Base-by-base conservation (phyloP, 2,888 invertebrate species). In the Trichopria drosophilae region DNA sequence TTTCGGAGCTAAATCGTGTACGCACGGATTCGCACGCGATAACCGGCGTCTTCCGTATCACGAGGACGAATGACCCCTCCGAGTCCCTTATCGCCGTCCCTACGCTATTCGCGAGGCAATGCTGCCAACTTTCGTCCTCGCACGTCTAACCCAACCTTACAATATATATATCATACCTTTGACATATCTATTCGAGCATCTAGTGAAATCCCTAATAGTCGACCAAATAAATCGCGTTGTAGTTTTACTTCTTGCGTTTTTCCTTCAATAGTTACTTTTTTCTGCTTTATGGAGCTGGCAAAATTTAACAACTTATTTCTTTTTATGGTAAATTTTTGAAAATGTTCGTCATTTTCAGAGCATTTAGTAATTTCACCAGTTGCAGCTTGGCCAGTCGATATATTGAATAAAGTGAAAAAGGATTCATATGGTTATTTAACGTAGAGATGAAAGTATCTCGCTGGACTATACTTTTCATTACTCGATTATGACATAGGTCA, bases 151-250 rank as follows among this genome's bases (percentile, higher is more conserved):
- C n/a, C n/a, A n/a, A n/a, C n/a, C n/a, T n/a, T n/a, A n/a, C n/a
- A n/a, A n/a, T n/a, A n/a, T n/a, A n/a, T n/a, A n/a, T n/a, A n/a
- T n/a, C n/a, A n/a, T n/a, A n/a, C n/a, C n/a, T n/a, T n/a, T n/a
- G n/a, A n/a, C n/a, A n/a, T n/a, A n/a, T n/a, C n/a, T n/a, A n/a
- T n/a, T n/a, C n/a, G n/a, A n/a, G n/a, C n/a, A n/a, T n/a, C n/a
- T n/a, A n/a, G n/a, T n/a, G n/a, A n/a, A 29, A 65, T 42, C 4
- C 57, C 61, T n/a, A 70, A 45, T 45, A 68, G 49, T 6, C 60
- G 56, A 1, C 63, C 64, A 55, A 69, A 68, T 32, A 65, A 56
- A 61, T 68, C 64, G 12, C 63, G 46, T 47, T 67, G 64, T 26
- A 66, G 42, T 19, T 44, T 23, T 1, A 68, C 36, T 55, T 66